Base-by-base conservation (phyloP, 2,797 vertebrate genomes). In the Poeciliopsis paucimaculata region DNA sequence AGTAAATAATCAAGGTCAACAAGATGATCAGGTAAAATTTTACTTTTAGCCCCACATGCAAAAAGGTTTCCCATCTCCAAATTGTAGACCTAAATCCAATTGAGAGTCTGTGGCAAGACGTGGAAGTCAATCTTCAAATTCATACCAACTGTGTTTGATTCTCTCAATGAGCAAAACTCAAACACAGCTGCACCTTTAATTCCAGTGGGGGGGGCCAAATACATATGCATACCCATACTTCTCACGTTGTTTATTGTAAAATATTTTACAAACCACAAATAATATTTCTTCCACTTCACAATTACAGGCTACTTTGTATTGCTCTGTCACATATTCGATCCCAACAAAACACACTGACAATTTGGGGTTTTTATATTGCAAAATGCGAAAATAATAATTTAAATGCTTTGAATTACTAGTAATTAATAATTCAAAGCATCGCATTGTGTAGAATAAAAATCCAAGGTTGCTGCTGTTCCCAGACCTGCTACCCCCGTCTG, bases 401-500 rank as follows among this genome's bases (percentile, higher is more conserved):
- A 41, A 41, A 41, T 41, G 39, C 39, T 9, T 41, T 41, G 39
- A 41, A 9, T 41, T 41, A 41, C 8, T 41, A 41, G 1, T 39
- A 5, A 39, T 39, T 39, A 39, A 41, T 41, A 41, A 41, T 41
- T 66, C 62, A 66, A 64, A 64, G 31, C 8, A 11, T 8, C 0
- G 9, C 23, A 11, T 41, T 23, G 62, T 73, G 77, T 78, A 82
- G 71, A 84, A 88, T 75, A 80, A 74, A 90, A 82, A 88, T 86
- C 68, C 86, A 82, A 79, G 82, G 81, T 92, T 93, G 87, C 80
- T 51, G 90, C 88, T 93, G 89, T 92, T 87, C 90, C 93, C 95
- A 99, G 98, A 99, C 92, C 96, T 99, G 94, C 87, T 97, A 94
- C 98, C 98, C 77, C 98, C 98, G 45, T 97, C 97, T 34, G 97